A percentile compares a stretch with the other conserved stretches of the same genome.
phyloP scores from a whole-genome alignment of 1,140 invertebrate genomes.

The Polyergus mexicanus region DNA sequence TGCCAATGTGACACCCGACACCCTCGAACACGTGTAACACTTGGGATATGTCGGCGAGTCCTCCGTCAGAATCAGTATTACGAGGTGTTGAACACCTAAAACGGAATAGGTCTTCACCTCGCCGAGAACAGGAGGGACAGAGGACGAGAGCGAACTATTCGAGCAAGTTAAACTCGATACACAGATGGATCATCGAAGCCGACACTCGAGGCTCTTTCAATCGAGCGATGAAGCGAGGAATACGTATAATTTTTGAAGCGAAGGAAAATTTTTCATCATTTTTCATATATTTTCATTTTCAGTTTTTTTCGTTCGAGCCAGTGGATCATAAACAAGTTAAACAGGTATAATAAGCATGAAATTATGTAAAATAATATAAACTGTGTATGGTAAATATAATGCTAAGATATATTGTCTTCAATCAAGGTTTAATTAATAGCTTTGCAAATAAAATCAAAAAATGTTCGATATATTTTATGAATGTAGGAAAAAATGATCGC shows the following conservation, averaged over 20 bases:
- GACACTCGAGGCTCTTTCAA: constrained; percentile 65
- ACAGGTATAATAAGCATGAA: neutral
- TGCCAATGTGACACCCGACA: constrained; percentile 79
- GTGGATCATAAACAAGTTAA: neutral
- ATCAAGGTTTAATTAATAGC: neutral
- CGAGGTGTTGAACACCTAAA: constrained; percentile 56
- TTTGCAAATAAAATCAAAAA: neutral
- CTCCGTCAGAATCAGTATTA: constrained; percentile 68
- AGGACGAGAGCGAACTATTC: constrained; percentile 47
- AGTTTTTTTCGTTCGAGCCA: neutral
- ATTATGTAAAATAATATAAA: neutral
- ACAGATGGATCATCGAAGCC: constrained; percentile 71
- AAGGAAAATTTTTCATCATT: neutral
- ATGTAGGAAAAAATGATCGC: neutral
- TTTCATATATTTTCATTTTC: neutral
- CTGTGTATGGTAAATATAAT: neutral
- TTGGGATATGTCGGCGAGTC: constrained; percentile 81
- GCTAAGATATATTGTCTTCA: neutral
- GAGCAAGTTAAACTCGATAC: constrained; percentile 72
- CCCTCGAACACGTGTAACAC: constrained; percentile 78
- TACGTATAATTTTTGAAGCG: neutral
- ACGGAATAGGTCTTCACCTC: constrained; percentile 71
- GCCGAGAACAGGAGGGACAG: constrained; percentile 19
- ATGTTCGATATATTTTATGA: neutral
- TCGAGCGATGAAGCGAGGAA: constrained; percentile 37